Evolutionary conservation across 2,888 invertebrate species (phyloP).

Genomic region (Hypsopygia costalis): DNA sequence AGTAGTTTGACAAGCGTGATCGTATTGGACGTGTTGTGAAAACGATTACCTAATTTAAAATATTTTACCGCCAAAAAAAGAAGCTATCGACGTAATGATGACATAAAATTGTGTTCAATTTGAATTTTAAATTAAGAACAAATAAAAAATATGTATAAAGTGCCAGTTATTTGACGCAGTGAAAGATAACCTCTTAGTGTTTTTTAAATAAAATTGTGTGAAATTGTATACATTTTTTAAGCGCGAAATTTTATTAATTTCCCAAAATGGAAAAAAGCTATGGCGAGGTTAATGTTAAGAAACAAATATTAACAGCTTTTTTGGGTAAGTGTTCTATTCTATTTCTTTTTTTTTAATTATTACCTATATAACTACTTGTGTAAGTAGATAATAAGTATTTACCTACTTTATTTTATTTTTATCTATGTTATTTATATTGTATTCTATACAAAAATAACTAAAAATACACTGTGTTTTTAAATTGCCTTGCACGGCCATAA

Average conservation of each 20-base stretch:
- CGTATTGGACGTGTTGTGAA: not conserved
- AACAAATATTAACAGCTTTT: conserved; percentile 52
- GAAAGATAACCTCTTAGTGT: conserved; percentile 23
- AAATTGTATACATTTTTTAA: not conserved
- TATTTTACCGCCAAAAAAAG: not conserved
- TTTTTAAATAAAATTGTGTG: conserved; percentile 15
- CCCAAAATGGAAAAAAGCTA: conserved; percentile 35
- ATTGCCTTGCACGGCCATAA: no score
- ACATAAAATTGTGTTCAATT: conserved; percentile 13
- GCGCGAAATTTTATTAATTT: not conserved
- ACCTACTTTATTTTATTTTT: no score
- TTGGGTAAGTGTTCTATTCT: conserved; percentile 40
- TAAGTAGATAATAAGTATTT: not conserved
- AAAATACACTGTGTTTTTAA: no score
- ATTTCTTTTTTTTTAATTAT: conserved; percentile 8
- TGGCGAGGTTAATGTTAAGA: conserved; percentile 30
- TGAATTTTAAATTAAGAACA: not conserved
- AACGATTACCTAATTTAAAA: not conserved
- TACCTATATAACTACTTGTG: conserved; percentile 10
- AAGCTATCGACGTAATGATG: conserved; percentile 9
- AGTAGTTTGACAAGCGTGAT: conserved; percentile 8
- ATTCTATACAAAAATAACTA: no score
- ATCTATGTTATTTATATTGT: no score
- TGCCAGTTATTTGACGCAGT: not conserved
- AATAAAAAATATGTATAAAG: not conserved